Evolutionary conservation across 2,888 invertebrate species (phyloP).

Genomic region (Drosophila testacea): DNA sequence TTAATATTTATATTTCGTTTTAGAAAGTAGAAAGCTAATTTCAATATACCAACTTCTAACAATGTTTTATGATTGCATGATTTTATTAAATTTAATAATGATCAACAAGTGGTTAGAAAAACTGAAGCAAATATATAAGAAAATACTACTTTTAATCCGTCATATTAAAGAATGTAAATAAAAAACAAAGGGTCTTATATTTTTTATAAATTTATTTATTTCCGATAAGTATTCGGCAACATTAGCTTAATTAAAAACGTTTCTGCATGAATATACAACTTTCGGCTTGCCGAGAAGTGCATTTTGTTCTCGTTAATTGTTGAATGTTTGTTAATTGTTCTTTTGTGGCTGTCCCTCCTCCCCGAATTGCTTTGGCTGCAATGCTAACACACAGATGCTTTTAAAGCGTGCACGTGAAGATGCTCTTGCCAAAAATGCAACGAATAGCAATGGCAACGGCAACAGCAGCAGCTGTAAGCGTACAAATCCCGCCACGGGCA

Average conservation of each 20-base stretch:
- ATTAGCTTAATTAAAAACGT: not conserved
- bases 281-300: slow-evolving; percentile 2
- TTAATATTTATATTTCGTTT: no score
- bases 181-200: no score
- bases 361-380: slow-evolving; percentile 49
- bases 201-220: no score
- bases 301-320: slow-evolving; percentile 31
- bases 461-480: slow-evolving; percentile 55
- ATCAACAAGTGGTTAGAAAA: no score
- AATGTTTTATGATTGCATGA: no score
- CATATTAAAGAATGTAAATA: no score
- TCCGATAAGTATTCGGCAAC: not conserved
- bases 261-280: not conserved
- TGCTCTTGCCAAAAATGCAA: slow-evolving; percentile 56
- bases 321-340: slow-evolving; percentile 9
- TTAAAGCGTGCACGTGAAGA: slow-evolving; percentile 84
- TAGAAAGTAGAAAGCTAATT: no score
- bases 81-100: no score
- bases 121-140: no score
- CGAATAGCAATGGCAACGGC: slow-evolving; percentile 35
- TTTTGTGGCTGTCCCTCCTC: slow-evolving; percentile 39
- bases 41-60: no score
- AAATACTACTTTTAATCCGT: no score
- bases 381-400: slow-evolving; percentile 79
- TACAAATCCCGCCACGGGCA: slow-evolving; percentile 16